These are phyloP conservation scores for Hydrocynus forskahlii DNA, from an alignment of 2,797 vertebrate genomes.

Conservation along the genomic window DNA sequence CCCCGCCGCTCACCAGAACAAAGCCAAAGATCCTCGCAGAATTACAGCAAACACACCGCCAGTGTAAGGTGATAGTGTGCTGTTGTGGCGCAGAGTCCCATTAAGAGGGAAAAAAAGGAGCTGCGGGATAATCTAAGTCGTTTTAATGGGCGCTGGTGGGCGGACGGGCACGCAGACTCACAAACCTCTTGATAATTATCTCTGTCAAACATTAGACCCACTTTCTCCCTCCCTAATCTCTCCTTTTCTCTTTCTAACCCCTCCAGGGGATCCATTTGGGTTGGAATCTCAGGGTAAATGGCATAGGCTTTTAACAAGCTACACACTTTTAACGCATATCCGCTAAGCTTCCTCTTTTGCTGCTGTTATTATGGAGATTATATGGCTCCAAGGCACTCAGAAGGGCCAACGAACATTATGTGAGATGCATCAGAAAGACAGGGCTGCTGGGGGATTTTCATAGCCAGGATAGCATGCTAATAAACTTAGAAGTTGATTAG, in stretches of 20 bases:
- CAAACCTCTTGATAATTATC: constrained; percentile 46
- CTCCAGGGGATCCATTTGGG: constrained; percentile 2
- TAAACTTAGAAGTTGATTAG: neutral
- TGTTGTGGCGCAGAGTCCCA: constrained; percentile 42
- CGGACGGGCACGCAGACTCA: neutral
- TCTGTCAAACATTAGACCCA: constrained; percentile 45
- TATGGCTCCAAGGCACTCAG: no score
- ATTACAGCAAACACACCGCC: constrained; percentile 46
- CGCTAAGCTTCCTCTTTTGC: neutral
- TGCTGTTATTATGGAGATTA: neutral
- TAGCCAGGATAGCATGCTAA: neutral
- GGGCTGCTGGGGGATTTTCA: neutral
- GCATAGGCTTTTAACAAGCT: constrained; percentile 8
- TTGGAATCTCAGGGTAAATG: constrained; percentile 8
- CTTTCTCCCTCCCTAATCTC: constrained; percentile 7
- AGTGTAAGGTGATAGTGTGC: constrained; percentile 39
- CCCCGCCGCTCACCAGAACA: constrained; percentile 51
- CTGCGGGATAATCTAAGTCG: constrained; percentile 1
- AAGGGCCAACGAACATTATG: neutral
- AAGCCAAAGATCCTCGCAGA: constrained; percentile 51
- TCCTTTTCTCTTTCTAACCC: neutral
- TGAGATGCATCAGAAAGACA: neutral
- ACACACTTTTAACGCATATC: neutral
- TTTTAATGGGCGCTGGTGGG: constrained; percentile 1
- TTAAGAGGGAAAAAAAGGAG: neutral